These are phyloP conservation scores for Phalacrocorax carbo DNA, from an alignment of 2,113 vertebrate genomes.

Conservation along the genomic window DNA sequence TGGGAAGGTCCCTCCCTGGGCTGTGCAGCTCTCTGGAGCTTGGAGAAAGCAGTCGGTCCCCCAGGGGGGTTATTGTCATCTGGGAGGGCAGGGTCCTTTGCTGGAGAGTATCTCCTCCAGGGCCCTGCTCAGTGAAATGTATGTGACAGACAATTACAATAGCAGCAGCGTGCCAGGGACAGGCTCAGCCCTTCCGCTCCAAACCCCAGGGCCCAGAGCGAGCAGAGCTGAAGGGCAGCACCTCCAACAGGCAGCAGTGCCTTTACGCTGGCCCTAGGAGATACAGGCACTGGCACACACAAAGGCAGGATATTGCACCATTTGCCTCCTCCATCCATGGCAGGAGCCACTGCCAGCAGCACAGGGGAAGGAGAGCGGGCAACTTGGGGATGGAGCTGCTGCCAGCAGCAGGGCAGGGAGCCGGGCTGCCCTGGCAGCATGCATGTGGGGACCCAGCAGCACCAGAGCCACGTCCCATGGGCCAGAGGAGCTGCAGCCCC, in stretches of 20 bases:
- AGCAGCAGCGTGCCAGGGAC: background rate
- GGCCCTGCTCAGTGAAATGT: background rate
- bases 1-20: background rate
- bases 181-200: background rate
- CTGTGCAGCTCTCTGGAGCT: background rate
- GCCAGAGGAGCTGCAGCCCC: background rate
- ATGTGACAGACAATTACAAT: background rate
- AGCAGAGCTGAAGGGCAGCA: background rate
- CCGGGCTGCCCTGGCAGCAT: background rate
- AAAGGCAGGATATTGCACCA: constrained; percentile 38
- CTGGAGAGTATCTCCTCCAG: background rate
- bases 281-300: rapidly evolving
- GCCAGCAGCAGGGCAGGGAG: background rate
- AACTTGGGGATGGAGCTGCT: rapidly evolving
- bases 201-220: background rate
- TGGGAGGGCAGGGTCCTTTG: background rate
- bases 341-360: background rate
- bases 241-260: background rate
- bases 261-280: rapidly evolving
- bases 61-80: background rate
- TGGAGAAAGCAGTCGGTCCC: background rate
- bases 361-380: background rate
- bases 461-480: rapidly evolving
- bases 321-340: background rate
- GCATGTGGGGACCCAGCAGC: rapidly evolving